Evolutionary conservation across 2,888 invertebrate species (phyloP).

Genomic region (Napeogenes inachia): DNA sequence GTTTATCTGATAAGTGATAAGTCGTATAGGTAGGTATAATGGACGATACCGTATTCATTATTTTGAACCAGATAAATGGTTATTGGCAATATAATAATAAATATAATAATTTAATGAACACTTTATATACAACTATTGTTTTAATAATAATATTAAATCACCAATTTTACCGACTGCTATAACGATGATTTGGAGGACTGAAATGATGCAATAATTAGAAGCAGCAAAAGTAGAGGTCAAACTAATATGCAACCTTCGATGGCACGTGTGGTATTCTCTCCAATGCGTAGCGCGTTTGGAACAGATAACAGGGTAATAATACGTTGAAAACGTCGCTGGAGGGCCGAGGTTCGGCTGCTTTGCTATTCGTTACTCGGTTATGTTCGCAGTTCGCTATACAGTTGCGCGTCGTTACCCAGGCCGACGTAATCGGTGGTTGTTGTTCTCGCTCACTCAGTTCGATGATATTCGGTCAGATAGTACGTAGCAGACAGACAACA

Average conservation of each 20-base stretch:
- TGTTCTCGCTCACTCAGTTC: slow-evolving; percentile 24
- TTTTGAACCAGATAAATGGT: too few species aligned
- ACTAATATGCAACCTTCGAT: not conserved
- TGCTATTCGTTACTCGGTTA: slow-evolving; percentile 14
- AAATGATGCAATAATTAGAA: too few species aligned
- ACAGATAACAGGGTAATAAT: not conserved
- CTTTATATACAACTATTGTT: too few species aligned
- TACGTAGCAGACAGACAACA: slow-evolving; percentile 10
- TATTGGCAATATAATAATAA: too few species aligned
- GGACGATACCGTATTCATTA: too few species aligned
- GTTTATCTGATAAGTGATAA: too few species aligned
- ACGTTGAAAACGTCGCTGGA: not conserved
- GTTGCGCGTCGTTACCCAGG: slow-evolving; percentile 2
- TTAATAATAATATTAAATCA: too few species aligned
- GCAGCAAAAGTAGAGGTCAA: not conserved
- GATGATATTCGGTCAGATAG: slow-evolving; percentile 21
- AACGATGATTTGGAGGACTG: too few species aligned
- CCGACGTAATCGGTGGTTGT: not conserved
- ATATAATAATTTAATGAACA: too few species aligned
- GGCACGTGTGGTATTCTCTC: slow-evolving; percentile 12
- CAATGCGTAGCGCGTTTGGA: slow-evolving; percentile 1
- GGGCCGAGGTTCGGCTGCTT: not conserved
- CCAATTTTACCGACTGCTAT: too few species aligned
- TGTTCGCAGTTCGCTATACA: slow-evolving; percentile 8
- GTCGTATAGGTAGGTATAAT: too few species aligned